Evolutionary conservation across 2,797 vertebrate genomes (phyloP), one percentile per base, ranked within the genome.

Genomic region (Microctenopoma steveboyesi): DNA sequence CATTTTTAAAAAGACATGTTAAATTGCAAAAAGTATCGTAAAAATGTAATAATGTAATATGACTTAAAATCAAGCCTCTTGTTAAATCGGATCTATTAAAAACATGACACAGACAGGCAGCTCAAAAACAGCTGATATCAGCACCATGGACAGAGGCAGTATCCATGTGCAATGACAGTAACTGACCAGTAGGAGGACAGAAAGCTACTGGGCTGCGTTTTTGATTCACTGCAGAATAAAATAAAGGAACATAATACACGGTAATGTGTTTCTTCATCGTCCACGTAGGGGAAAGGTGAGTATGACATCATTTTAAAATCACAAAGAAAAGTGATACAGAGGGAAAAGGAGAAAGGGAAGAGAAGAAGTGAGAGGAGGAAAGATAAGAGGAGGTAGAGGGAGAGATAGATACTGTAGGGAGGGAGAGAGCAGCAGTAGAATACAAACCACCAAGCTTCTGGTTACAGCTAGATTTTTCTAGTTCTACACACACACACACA

Each of bases 401-500:
- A 22, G 27, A 16, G 51, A 37, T 7, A 58, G 56, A 62, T 48
- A 43, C 18, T 42, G 61, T 7, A 69, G 56, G 72, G 63, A 35
- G n/a, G 25, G 59, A 81, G 65, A 59, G 68, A 76, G 71, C 54
- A 69, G 70, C 74, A 79, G 72, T 15, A 15, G 72, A 81, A 86
- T 85, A 71, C 61, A 81, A 87, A 87, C 72, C 75, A 86, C 72
- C 69, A 63, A 76, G 79, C 71, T 79, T 58, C 82, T 84, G 88
- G 82, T 75, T 88, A 67, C 72, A 83, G 82, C 89, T 88, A 88
- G 88, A 85, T 89, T 83, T 74, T 88, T 89, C 86, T 88, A 84
- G 85, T 85, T 86, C 27, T 3, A 55, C 37, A 68, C 71, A 49
- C 49, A 42, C 56, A 48, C 25, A 45, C 40, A 25, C 53, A 46